Percentiles rank a stretch among this genome's conserved stretches.
phyloP scores from a whole-genome alignment of 1,140 invertebrate genomes.

The Pantala flavescens region DNA sequence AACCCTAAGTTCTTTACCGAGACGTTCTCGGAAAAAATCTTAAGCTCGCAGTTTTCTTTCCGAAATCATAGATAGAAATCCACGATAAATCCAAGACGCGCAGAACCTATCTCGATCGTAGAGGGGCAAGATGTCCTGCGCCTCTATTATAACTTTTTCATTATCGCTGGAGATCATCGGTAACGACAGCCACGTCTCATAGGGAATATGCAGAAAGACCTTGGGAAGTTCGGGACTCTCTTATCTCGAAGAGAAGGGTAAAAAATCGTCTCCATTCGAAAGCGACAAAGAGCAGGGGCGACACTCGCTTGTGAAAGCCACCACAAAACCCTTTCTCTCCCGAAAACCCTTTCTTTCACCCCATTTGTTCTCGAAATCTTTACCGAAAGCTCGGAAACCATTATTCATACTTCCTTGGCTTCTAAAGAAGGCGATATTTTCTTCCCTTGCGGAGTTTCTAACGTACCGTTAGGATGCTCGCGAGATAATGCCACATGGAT shows the following conservation, averaged over 20 bases:
- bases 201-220: too few species aligned
- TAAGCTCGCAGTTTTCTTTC: not conserved
- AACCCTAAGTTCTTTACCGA: too few species aligned
- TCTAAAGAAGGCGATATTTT: not conserved
- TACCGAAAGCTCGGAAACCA: not conserved
- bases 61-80: not conserved
- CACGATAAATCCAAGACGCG: not conserved
- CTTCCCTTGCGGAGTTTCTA: not conserved
- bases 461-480: too few species aligned
- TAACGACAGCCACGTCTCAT: not conserved
- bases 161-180: not conserved
- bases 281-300: too few species aligned
- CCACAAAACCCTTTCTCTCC: not conserved
- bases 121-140: not conserved
- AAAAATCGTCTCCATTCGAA: too few species aligned
- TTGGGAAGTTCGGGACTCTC: too few species aligned
- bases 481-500: too few species aligned
- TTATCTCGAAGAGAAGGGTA: too few species aligned
- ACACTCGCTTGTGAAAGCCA: too few species aligned
- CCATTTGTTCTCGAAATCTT: not conserved
- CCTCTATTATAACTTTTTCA: not conserved
- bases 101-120: not conserved
- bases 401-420: not conserved
- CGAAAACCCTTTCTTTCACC: not conserved
- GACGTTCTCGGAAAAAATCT: too few species aligned